Percentiles rank a stretch among this genome's conserved stretches.
These are phyloP conservation scores for Drosophila quadrilineata DNA, from an alignment of 1,140 invertebrate genomes.

Conservation along the genomic window DNA sequence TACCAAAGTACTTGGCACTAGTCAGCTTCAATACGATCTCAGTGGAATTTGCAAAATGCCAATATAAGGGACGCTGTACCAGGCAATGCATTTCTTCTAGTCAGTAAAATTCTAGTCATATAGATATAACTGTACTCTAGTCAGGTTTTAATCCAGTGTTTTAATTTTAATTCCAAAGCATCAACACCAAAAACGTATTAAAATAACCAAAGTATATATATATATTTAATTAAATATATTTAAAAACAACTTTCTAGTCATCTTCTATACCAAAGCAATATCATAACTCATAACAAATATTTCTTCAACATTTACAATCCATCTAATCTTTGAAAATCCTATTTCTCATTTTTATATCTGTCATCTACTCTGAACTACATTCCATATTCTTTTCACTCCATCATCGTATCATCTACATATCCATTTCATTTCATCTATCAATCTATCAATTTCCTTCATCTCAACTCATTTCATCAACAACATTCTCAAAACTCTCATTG, in stretches of 20 bases:
- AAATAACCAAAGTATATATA: conserved; percentile 7
- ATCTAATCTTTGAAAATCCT: not conserved
- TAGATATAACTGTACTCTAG: conserved; percentile 8
- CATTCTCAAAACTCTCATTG: not conserved
- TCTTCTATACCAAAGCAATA: not conserved
- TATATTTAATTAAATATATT: no score
- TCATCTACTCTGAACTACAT: not conserved
- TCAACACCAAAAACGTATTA: not conserved
- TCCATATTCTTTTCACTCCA: not conserved
- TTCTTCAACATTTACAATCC: not conserved
- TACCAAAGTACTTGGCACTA: conserved; percentile 38
- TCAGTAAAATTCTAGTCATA: conserved; percentile 45
- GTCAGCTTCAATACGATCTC: conserved; percentile 71
- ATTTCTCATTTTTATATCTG: not conserved
- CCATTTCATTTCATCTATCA: not conserved
- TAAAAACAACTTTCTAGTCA: not conserved
- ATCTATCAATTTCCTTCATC: not conserved
- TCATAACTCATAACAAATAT: no score
- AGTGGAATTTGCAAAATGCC: not conserved
- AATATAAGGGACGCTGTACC: conserved; percentile 7
- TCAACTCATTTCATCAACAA: not conserved
- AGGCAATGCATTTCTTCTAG: conserved; percentile 39
- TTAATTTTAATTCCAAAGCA: conserved; percentile 21
- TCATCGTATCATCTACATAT: not conserved
- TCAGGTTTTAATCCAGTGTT: conserved; percentile 16